These are phyloP conservation scores for Zele albiditarsus DNA, from an alignment of 2,888 invertebrate species.

Conservation along the genomic window DNA sequence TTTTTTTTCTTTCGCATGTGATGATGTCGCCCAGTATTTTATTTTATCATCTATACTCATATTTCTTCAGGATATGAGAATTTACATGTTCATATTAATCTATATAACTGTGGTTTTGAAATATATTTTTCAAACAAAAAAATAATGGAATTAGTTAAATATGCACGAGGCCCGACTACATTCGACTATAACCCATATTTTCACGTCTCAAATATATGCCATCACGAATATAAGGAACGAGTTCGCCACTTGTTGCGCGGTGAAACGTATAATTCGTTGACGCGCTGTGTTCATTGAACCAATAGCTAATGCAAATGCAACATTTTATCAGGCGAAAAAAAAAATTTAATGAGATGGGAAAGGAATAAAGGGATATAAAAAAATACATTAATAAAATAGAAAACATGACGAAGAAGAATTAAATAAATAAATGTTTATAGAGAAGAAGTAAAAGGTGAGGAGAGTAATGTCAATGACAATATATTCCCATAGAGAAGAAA, in stretches of 20 bases:
- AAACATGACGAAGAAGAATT: not conserved
- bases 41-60: not conserved
- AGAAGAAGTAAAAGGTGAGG: not conserved
- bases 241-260: slow-evolving; percentile 45
- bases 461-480: not conserved
- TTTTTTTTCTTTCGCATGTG: not conserved
- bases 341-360: not conserved
- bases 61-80: not conserved
- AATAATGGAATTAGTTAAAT: not conserved
- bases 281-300: slow-evolving; percentile 46
- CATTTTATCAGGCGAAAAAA: slow-evolving; percentile 35
- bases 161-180: not conserved
- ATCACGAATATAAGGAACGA: slow-evolving; percentile 34
- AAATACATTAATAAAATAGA: too few relatives aligned
- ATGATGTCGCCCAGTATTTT: not conserved
- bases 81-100: too few relatives aligned
- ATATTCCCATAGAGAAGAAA: slow-evolving; percentile 14
- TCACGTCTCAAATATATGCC: slow-evolving; percentile 5
- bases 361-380: not conserved
- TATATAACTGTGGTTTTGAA: too few relatives aligned
- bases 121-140: not conserved
- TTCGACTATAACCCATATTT: slow-evolving; percentile 25
- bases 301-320: slow-evolving; percentile 47
- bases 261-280: slow-evolving; percentile 45
- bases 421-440: not conserved